These are phyloP conservation scores for Cantharis nigra DNA, from an alignment of 2,888 invertebrate genomes.

Conservation along the genomic window DNA sequence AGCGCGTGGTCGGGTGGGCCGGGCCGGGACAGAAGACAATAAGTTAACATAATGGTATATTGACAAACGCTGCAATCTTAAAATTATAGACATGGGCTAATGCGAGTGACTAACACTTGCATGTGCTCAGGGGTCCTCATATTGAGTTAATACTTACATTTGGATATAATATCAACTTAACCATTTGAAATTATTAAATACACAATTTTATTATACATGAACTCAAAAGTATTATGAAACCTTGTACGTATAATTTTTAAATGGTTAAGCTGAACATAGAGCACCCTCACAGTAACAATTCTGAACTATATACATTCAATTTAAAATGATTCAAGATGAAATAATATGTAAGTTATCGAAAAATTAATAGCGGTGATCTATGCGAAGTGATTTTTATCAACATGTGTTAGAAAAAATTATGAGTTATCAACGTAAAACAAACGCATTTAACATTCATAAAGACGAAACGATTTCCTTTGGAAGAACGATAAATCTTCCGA, in stretches of 20 bases:
- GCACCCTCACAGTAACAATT: neutral
- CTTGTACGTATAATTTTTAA: neutral
- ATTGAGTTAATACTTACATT: constrained; percentile 16
- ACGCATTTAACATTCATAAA: neutral
- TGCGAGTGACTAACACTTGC: constrained; percentile 32
- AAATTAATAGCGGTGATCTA: neutral
- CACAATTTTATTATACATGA: neutral
- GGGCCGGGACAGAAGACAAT: constrained; percentile 54
- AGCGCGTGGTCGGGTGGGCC: constrained; percentile 63
- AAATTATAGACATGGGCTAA: constrained; percentile 43
- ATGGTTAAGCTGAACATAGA: neutral
- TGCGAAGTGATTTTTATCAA: neutral
- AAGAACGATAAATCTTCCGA: neutral
- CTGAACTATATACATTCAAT: neutral
- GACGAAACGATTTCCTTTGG: neutral
- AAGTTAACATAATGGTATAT: constrained; percentile 47
- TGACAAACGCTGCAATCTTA: constrained; percentile 47
- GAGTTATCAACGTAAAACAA: neutral
- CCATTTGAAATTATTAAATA: neutral
- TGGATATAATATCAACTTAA: neutral
- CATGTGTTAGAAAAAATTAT: neutral
- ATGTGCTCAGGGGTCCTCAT: constrained; percentile 30
- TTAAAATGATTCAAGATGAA: neutral
- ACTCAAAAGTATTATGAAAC: neutral
- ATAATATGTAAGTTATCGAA: neutral